Base-by-base conservation (phyloP, 2,113 vertebrate genomes). In the Bubo bubo region DNA sequence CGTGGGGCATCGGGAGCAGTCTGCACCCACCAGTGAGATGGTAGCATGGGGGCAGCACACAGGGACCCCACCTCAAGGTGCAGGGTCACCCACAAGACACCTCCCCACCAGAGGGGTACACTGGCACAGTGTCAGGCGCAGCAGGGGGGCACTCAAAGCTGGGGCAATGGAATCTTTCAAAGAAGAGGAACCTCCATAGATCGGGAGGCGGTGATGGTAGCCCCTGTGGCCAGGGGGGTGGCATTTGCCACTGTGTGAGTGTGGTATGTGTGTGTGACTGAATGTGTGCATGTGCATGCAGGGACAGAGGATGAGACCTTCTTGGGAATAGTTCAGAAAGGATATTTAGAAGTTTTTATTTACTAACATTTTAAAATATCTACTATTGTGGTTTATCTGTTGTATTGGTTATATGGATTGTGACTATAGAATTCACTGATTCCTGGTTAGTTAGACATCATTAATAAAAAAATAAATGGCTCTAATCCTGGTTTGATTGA, bases 81-180 rank as follows among this genome's bases (percentile, higher is more conserved):
- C 22, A 47, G 64, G 11, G 27, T 17, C 28, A 39, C 5, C 7
- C 58, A 14, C 13, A 22, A 24, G 41, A 27, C 41, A 73, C 30
- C 4, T n/a, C 12, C 24, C n/a, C 28, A 30, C 10, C 0, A 1
- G 3, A 2, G 6, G 26, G 5, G 17, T 47, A 27, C 27, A 12
- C 47, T 39, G 28, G 10, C n/a, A 39, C 1, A 3, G 19, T 53
- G 52, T 67, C 27, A 26, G 23, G 27, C 52, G 14, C 35, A 59
- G 11, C 37, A 52, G 6, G 6, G 27, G 8, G 6, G 8, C 35
- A 37, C 12, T 34, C 14, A 34, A 28, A 60, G 19, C 12, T 68
- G 28, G 14, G 32, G 6, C 13, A 53, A 7, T 15, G 37, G 17
- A 14, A 56, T 28, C 12, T 77, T 24, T 67, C 22, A 68, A 60